Conservation (phyloP, 64 coral and sea anemone species). For the Astreopora myriophthalma region DNA sequence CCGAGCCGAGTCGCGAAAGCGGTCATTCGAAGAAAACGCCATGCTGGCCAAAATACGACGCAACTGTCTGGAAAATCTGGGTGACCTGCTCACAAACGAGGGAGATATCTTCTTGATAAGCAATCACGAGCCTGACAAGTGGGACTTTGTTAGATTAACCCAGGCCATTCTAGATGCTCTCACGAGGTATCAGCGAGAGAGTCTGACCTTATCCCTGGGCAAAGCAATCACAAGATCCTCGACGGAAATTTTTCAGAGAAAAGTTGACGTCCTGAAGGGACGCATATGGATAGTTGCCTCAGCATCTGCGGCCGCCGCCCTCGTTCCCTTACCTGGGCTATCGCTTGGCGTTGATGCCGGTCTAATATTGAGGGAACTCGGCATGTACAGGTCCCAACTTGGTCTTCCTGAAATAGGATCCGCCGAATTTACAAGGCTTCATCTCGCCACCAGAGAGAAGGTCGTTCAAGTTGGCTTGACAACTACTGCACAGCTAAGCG, state of each 20-base stretch:
- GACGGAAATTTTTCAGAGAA: background rate
- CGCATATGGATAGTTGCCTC: slow-evolving; percentile 1
- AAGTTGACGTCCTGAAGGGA: background rate
- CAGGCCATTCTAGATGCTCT: slow-evolving; percentile 18
- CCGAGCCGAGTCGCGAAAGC: slow-evolving; percentile 19
- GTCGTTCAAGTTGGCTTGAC: background rate
- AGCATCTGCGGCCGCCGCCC: background rate
- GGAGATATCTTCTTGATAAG: slow-evolving; percentile 48
- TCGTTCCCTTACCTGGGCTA: slow-evolving; percentile 16
- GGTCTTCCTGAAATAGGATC: slow-evolving; percentile 27
- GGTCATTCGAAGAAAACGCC: slow-evolving; percentile 16
- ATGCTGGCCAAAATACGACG: slow-evolving; percentile 2
- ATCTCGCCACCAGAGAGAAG: background rate
- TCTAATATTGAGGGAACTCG: background rate
- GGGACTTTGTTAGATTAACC: slow-evolving; percentile 37
- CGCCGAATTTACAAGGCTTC: background rate
- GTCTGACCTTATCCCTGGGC: background rate
- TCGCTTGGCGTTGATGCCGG: slow-evolving; percentile 2
- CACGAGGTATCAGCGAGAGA: background rate
- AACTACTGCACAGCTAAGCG: background rate
- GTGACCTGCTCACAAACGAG: background rate
- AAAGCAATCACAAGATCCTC: background rate
- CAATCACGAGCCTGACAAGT: slow-evolving; percentile 25
- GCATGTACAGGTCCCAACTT: slow-evolving; percentile 12
- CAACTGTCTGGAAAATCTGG: background rate